phyloP scores from a whole-genome alignment of 2,888 invertebrate genomes.

The Corbicula japonica region DNA sequence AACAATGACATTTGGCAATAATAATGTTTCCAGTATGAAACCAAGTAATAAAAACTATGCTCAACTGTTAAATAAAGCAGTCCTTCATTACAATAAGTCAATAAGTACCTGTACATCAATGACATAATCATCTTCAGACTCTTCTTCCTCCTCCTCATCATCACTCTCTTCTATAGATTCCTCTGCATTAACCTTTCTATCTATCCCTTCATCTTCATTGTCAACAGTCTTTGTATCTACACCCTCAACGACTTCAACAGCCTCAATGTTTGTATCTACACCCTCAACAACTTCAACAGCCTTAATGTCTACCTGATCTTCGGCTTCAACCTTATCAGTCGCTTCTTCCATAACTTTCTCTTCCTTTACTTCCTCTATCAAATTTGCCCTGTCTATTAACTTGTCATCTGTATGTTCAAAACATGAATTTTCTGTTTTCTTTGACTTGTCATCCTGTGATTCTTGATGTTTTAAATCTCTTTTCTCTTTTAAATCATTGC shows the following conservation, averaged over 20 bases:
- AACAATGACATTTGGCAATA: too few relatives aligned
- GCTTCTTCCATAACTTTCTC: not conserved
- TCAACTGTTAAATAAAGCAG: too few relatives aligned
- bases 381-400: constrained; percentile 17
- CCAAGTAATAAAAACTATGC: too few relatives aligned
- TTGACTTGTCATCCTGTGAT: too few relatives aligned
- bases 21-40: too few relatives aligned
- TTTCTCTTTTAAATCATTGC: too few relatives aligned
- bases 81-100: too few relatives aligned
- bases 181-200: constrained; percentile 8
- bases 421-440: too few relatives aligned
- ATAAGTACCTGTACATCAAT: constrained; percentile 47
- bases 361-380: constrained; percentile 9
- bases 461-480: too few relatives aligned
- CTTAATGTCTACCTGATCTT: not conserved
- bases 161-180: constrained; percentile 55
- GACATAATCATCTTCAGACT: constrained; percentile 30
- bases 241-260: too few relatives aligned
- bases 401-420: too few relatives aligned
- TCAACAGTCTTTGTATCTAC: too few relatives aligned
- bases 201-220: constrained; percentile 43
- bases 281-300: constrained; percentile 1
- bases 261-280: constrained; percentile 8
- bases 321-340: constrained; percentile 30
- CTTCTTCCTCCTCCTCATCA: constrained; percentile 40